Base-by-base conservation (phyloP, 1,140 invertebrate genomes). In the Aleiodes sp. region DNA sequence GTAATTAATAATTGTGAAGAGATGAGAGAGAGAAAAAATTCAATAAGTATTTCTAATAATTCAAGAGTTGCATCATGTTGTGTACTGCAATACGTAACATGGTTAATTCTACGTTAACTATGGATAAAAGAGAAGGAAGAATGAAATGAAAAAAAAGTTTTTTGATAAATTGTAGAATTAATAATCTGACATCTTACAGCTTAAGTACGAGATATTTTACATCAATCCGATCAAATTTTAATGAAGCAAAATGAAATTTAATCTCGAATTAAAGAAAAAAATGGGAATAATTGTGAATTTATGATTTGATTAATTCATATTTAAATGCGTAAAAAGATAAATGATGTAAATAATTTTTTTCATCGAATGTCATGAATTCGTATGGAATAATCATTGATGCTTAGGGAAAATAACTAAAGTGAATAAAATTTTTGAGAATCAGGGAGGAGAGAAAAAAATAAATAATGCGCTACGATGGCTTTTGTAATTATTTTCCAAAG, bases 91-190 rank as follows among this genome's bases (percentile, higher is more conserved):
- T 46, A 46, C 19, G n/a, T 46, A n/a, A 19, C 14, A n/a, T 19
- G 2, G 8, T 19, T 2, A n/a, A n/a, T n/a, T n/a, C n/a, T n/a
- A n/a, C n/a, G n/a, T n/a, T n/a, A n/a, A n/a, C n/a, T n/a, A n/a
- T n/a, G n/a, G n/a, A n/a, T n/a, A n/a, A n/a, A n/a, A n/a, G n/a
- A n/a, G n/a, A 4, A 19, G 19, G 14, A 52, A 24, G 2, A 10
- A 19, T 16, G 46, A 52, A 21, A 52, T 16, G 3, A 12, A 52
- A 16, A 16, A 52, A 21, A 24, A 52, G 26, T 16, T 26, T 52
- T 52, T 52, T 52, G 19, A 52, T 52, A 52, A 52, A 52, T 52
- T 52, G 46, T 52, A 52, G 16, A 52, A 9, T 9, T 52, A 52
- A 52, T 52, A n/a, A n/a, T n/a, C 9, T 19, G 19, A 52, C 46